These are phyloP conservation scores for Poecile atricapillus DNA, from an alignment of 2,113 vertebrate genomes.

Conservation along the genomic window DNA sequence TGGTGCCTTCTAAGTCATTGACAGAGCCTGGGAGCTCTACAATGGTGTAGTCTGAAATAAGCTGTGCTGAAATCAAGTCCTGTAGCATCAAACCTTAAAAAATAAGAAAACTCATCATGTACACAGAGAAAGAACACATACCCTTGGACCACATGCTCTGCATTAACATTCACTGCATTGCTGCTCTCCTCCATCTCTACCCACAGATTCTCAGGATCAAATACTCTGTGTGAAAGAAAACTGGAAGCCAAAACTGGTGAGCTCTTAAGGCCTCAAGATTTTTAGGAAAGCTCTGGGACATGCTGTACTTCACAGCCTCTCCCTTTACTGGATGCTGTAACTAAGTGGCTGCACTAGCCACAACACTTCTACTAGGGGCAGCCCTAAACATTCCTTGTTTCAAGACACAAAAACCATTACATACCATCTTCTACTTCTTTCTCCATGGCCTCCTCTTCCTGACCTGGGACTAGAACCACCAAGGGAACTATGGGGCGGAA, in stretches of 20 bases:
- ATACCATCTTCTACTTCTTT: slow-evolving; percentile 73
- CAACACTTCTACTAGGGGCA: neutral
- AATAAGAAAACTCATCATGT: neutral
- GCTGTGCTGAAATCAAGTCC: slow-evolving; percentile 80
- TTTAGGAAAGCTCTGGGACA: neutral
- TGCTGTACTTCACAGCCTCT: neutral
- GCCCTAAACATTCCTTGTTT: neutral
- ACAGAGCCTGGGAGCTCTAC: slow-evolving; percentile 79
- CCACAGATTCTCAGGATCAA: neutral
- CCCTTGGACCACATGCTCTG: neutral
- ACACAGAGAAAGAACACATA: neutral
- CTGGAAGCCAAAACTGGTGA: neutral
- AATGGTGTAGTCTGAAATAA: slow-evolving; percentile 84
- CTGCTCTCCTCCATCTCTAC: neutral
- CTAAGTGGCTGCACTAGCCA: neutral
- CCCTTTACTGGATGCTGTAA: neutral
- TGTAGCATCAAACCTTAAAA: slow-evolving; percentile 84
- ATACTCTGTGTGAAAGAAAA: neutral
- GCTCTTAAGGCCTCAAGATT: neutral
- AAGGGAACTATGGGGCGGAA: slow-evolving; percentile 84
- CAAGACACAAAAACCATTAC: neutral
- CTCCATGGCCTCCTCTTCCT: neutral
- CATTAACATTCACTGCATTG: too few relatives aligned
- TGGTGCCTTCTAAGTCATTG: slow-evolving; percentile 81
- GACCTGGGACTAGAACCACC: slow-evolving; percentile 78